Conservation (phyloP, 2,113 vertebrate species). For the Phainopepla nitens region DNA sequence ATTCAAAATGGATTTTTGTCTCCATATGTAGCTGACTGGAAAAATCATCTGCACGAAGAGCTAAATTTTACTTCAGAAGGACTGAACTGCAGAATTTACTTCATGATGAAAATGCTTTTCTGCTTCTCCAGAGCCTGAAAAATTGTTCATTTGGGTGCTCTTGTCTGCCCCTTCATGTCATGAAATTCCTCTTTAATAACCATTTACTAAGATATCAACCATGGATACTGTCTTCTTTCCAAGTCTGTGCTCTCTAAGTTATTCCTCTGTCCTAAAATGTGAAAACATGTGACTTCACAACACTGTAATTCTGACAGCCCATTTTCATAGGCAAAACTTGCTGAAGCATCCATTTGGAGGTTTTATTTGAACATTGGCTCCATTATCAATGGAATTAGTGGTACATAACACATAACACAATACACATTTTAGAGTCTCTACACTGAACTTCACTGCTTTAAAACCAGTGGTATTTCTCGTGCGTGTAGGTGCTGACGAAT, state of each 20-base stretch:
- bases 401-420: background rate
- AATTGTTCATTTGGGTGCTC: background rate
- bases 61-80: background rate
- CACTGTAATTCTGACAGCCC: background rate
- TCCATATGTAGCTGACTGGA: background rate
- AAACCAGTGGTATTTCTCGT: background rate
- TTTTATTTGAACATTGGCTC: background rate
- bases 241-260: background rate
- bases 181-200: background rate
- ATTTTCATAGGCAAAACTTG: background rate
- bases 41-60: background rate
- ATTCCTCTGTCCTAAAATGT: background rate
- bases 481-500: background rate
- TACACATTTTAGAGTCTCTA: background rate
- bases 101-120: background rate
- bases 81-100: background rate
- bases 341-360: background rate
- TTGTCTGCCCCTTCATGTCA: background rate
- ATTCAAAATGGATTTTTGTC: background rate
- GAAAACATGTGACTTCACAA: background rate
- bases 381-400: background rate
- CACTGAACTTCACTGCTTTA: background rate
- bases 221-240: background rate
- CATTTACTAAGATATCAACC: background rate
- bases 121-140: background rate